phyloP scores from a whole-genome alignment of 2,113 vertebrate genomes.

The Neotragus moschatus region DNA sequence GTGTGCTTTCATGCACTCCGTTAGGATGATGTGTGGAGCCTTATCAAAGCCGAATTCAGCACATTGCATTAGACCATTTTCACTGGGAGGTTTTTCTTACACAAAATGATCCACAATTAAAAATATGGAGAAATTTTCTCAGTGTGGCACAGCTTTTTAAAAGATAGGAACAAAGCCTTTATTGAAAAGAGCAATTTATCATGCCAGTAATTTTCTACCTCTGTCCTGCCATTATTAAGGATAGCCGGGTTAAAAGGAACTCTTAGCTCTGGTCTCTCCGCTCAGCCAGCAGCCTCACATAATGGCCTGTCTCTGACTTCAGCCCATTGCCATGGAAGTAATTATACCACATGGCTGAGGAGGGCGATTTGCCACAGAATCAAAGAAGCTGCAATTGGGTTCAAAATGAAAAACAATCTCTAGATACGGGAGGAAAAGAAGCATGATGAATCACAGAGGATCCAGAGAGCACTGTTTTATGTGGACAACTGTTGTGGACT shows the following conservation, averaged over 20 bases:
- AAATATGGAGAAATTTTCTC: conserved; percentile 51
- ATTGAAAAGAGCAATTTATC: conserved; percentile 49
- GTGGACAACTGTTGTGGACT: not conserved
- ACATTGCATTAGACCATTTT: conserved; percentile 39
- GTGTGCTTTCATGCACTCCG: not conserved
- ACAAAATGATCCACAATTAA: conserved; percentile 65
- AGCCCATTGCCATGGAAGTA: conserved; percentile 13
- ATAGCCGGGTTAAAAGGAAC: not conserved
- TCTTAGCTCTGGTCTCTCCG: not conserved
- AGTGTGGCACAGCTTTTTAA: conserved; percentile 35
- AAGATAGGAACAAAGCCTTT: conserved; percentile 29
- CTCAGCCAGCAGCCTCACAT: not conserved
- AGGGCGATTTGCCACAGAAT: conserved; percentile 28
- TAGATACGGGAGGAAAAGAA: not conserved
- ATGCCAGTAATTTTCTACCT: conserved; percentile 58
- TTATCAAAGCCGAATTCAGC: conserved; percentile 13
- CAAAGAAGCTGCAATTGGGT: not conserved
- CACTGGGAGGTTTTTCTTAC: conserved; percentile 33
- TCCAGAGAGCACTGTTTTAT: not conserved
- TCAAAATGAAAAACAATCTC: conserved; percentile 1
- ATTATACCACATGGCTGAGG: not conserved
- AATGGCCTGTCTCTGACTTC: conserved; percentile 41
- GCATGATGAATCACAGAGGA: not conserved
- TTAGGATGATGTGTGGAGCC: not conserved
- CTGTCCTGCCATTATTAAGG: conserved; percentile 36